Evolutionary conservation across 2,797 vertebrate species (phyloP).

Genomic region (Protosalanx chinensis): DNA sequence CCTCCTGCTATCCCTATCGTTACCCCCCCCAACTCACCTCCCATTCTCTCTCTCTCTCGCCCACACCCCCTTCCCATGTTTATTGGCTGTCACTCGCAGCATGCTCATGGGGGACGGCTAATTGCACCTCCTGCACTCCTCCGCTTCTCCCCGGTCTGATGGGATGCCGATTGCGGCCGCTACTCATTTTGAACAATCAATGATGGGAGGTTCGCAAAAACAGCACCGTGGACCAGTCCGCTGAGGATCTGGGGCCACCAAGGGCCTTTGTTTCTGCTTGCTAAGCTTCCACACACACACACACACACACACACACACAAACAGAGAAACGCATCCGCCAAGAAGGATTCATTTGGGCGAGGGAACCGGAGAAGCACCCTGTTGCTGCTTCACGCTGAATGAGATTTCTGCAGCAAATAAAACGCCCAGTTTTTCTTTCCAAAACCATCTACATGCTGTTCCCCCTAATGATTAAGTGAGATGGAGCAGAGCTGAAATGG

Average conservation of each 20-base stretch:
- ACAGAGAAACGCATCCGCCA: constrained; percentile 1
- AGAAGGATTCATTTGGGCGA: too few relatives aligned
- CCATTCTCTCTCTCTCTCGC: constrained; percentile 15
- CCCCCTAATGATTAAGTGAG: not conserved
- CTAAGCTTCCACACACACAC: constrained; percentile 5
- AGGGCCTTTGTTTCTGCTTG: constrained; percentile 27
- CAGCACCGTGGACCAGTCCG: constrained; percentile 28
- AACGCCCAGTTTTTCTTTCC: not conserved
- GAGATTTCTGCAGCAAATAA: not conserved
- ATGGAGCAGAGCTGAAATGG: not conserved
- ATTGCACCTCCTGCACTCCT: constrained; percentile 74
- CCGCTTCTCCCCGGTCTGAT: constrained; percentile 55
- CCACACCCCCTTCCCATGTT: constrained; percentile 31
- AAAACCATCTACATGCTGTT: not conserved
- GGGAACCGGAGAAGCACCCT: not conserved
- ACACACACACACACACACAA: not conserved
- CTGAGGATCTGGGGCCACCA: constrained; percentile 26
- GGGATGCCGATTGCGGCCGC: constrained; percentile 69
- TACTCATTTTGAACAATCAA: constrained; percentile 68
- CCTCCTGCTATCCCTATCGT: not conserved
- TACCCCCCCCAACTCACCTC: constrained; percentile 7
- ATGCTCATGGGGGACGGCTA: constrained; percentile 70
- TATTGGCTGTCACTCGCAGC: constrained; percentile 68
- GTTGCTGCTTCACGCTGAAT: not conserved
- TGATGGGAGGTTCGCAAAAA: constrained; percentile 65